Base-by-base conservation (phyloP, 1,140 invertebrate species). In the Papilio aristodemus region DNA sequence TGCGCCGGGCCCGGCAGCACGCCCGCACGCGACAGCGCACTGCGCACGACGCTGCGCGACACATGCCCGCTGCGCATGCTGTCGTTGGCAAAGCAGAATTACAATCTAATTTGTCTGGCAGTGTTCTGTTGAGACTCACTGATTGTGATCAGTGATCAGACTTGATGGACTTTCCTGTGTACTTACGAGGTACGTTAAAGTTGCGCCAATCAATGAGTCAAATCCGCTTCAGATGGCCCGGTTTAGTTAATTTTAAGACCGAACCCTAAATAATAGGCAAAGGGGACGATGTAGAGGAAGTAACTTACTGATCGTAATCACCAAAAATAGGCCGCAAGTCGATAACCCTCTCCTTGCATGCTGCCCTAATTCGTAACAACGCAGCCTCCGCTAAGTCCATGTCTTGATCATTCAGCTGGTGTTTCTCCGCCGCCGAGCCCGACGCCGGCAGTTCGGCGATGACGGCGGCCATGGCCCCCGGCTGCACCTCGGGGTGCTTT, bases 21-120 rank as follows among this genome's bases (percentile, higher is more conserved):
- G 27, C 93, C 93, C 72, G 94, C 93, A 32, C 93, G 92, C 58
- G 93, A 89, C 68, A 95, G 89, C 72, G 93, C 93, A 83, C 95
- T 94, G 22, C 94, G 93, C 74, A 95, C 92, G 83, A 95, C 94
- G 68, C 92, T 89, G 67, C 93, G 92, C n/a, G 93, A 92, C 6
- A 95, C 94, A 83, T 95, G 94, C 1, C 95, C 95, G 74, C 92
- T 94, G 76, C 94, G 94, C 8, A 92, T 88, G 70, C 95, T 95
- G 77, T 4, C 13, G n/a, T 38, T n/a, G 6, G 6, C 2, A 32
- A 32, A 3, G 27, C 27, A 32, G 27, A 32, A 32, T 3, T 32
- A 32, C 2, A 32, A 2, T 32, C 2, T 32, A 6, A 3, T 32
- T 32, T 32, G n/a, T n/a, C n/a, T n/a, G n/a, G n/a, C n/a, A n/a